These are phyloP conservation scores for Monomorium pharaonis DNA, from an alignment of 1,140 invertebrate species.

Conservation along the genomic window DNA sequence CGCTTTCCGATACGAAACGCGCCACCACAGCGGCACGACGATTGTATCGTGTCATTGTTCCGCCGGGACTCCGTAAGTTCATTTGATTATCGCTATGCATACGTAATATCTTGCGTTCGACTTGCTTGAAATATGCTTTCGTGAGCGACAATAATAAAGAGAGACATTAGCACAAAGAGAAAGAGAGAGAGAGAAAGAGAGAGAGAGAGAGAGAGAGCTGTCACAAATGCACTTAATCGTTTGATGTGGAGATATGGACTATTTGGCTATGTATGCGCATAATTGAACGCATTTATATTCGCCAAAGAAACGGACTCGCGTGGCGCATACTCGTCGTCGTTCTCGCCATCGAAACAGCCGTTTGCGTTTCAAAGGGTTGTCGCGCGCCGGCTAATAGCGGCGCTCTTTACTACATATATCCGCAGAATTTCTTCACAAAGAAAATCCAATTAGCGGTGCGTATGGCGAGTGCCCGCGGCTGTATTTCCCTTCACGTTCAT, in stretches of 20 bases:
- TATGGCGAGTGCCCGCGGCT: neutral
- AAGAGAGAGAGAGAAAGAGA: too few relatives aligned
- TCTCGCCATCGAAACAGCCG: neutral
- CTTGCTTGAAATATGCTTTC: neutral
- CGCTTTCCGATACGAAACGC: neutral
- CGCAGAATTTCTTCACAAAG: conserved; percentile 57
- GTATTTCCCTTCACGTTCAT: conserved; percentile 28
- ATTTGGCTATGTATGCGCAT: neutral
- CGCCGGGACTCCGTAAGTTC: neutral
- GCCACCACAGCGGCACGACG: neutral
- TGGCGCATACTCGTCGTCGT: neutral
- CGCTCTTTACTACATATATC: conserved; percentile 25
- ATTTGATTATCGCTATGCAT: conserved; percentile 29
- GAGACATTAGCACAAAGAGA: neutral
- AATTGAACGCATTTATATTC: conserved; percentile 66
- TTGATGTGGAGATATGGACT: conserved; percentile 28
- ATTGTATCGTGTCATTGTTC: conserved; percentile 22
- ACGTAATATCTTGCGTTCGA: conserved; percentile 39
- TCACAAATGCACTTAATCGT: neutral
- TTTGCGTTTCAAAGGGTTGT: conserved; percentile 8
- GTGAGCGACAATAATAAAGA: conserved; percentile 36
- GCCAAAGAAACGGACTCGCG: conserved; percentile 4
- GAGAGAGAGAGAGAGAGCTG: neutral
- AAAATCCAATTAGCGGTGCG: conserved; percentile 64
- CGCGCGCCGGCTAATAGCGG: conserved; percentile 3